These are phyloP conservation scores for Caenorhabditis sp. DNA, from an alignment of 2,888 invertebrate species.

Conservation along the genomic window DNA sequence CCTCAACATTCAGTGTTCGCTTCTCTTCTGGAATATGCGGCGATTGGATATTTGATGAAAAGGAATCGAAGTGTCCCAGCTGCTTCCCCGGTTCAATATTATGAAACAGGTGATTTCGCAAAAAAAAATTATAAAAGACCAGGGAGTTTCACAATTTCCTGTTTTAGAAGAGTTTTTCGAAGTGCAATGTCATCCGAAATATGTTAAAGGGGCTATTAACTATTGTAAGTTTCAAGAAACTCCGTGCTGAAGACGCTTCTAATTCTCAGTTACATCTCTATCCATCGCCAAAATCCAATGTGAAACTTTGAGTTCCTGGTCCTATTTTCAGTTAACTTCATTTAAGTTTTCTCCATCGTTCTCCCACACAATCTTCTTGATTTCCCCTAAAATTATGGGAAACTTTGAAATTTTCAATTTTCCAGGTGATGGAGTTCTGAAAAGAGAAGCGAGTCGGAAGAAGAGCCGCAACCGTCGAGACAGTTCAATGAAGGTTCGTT, in stretches of 20 bases:
- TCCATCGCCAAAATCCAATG: neutral
- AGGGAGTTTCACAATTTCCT: slow-evolving; percentile 14
- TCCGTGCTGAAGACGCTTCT: slow-evolving; percentile 20
- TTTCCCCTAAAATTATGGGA: neutral
- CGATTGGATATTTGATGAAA: slow-evolving; percentile 82
- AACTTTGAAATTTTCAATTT: slow-evolving; percentile 4
- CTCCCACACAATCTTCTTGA: neutral
- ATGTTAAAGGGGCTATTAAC: slow-evolving; percentile 52
- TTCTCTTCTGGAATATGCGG: slow-evolving; percentile 82
- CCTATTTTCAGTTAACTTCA: neutral
- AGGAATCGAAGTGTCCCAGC: slow-evolving; percentile 69
- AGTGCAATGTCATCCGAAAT: slow-evolving; percentile 57
- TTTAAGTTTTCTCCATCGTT: neutral
- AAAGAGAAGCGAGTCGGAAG: slow-evolving; percentile 64
- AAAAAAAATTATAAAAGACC: neutral
- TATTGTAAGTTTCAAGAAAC: slow-evolving; percentile 51
- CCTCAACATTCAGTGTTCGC: slow-evolving; percentile 80
- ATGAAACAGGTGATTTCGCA: slow-evolving; percentile 68
- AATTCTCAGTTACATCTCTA: slow-evolving; percentile 8
- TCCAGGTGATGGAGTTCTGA: slow-evolving; percentile 67
- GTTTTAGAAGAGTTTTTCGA: slow-evolving; percentile 61
- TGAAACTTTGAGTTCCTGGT: neutral
- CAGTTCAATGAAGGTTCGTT: slow-evolving; percentile 57
- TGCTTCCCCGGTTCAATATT: slow-evolving; percentile 73
- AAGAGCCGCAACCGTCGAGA: slow-evolving; percentile 66